Evolutionary conservation across 2,797 vertebrate genomes (phyloP).

Genomic region (Cygnus olor): DNA sequence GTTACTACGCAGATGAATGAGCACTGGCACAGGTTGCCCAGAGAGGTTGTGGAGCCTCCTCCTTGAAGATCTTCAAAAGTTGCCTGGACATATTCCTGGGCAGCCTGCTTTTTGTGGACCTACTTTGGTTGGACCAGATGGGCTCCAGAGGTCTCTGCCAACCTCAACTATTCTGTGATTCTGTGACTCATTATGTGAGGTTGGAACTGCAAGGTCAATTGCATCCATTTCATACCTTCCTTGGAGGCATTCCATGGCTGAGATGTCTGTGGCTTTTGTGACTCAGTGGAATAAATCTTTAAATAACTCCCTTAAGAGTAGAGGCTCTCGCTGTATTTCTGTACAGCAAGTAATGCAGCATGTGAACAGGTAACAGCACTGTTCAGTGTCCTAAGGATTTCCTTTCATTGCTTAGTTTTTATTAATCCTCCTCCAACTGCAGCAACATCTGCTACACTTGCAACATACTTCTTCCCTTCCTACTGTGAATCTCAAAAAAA

Average conservation of each 20-base stretch:
- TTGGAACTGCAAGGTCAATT: not conserved
- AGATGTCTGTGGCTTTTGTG: not conserved
- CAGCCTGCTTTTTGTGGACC: too few species aligned
- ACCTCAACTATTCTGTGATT: too few species aligned
- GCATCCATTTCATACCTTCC: not conserved
- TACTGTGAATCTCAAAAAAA: not conserved
- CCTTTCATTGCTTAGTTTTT: not conserved
- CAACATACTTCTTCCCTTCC: not conserved
- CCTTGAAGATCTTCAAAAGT: too few species aligned
- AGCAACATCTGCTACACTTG: not conserved
- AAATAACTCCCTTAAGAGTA: not conserved
- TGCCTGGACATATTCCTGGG: too few species aligned
- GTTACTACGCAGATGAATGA: too few species aligned
- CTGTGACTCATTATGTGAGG: not conserved
- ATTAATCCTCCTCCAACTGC: not conserved
- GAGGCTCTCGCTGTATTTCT: not conserved
- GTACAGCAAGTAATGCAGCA: not conserved
- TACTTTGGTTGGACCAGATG: too few species aligned
- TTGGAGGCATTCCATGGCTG: rapidly evolving
- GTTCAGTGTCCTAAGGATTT: not conserved
- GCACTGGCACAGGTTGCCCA: too few species aligned
- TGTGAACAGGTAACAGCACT: not conserved
- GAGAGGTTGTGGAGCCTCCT: too few species aligned
- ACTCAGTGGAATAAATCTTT: not conserved
- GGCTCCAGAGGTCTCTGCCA: too few species aligned